Base-by-base conservation (phyloP, 2,113 vertebrate genomes). In the Coreoperca whiteheadi region DNA sequence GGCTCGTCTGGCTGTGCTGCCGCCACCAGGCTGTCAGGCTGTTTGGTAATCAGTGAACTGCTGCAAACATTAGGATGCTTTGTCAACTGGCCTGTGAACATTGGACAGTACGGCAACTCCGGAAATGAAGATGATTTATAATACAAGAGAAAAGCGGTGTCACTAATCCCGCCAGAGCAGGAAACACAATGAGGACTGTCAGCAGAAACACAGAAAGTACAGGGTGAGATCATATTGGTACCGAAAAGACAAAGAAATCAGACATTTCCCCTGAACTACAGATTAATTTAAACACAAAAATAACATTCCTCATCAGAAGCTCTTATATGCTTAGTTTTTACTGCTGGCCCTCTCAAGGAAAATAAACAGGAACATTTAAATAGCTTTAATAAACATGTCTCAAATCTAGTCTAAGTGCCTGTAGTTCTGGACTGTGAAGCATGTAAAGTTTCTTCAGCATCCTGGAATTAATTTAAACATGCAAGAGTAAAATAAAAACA, bases 41-140 rank as follows among this genome's bases (percentile, higher is more conserved):
- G 82, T 81, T 82, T 80, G 78, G 85, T 79, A 79, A 84, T 87
- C 87, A 88, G 86, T 74, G 83, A 83, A 84, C 82, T 87, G 83
- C 79, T 87, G 59, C 85, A 85, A 83, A 88, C 87, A 79, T 84
- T 73, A 60, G 77, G 83, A 84, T 53, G 69, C 79, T 88, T 86
- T 88, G 83, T 88, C 86, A 73, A 77, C 75, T 9, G 69, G 87
- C 51, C 77, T 32, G 73, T 51, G 84, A 89, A 75, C 88, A 84
- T 15, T 16, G 63, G 61, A 81, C 67, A 73, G 84, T 28, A 30
- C 16, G 16, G 51, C 41, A 67, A 67, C 70, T 57, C 53, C 1
- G 48, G 70, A 75, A 75, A 89, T 77, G 41, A 87, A 81, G 76
- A 83, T 81, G 80, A 83, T 81, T 89, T 84, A 70, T 82, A 77